A percentile compares a stretch with the other conserved stretches of the same genome.
Evolutionary conservation across 35 echinoderm and acorn worm species (phyloP).

Genomic region (Nesometra sesokonis): DNA sequence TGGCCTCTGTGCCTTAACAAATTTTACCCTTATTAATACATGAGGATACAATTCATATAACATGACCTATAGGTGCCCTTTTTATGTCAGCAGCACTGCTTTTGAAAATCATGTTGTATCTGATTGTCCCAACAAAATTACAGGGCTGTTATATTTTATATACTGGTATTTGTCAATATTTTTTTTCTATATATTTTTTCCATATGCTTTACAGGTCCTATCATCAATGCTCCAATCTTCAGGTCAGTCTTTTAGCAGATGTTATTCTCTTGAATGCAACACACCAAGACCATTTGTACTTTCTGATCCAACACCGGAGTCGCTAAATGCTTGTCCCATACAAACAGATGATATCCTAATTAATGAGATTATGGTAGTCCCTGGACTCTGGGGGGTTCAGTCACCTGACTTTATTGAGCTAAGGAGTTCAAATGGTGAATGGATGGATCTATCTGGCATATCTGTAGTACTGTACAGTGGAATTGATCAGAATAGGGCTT

Average conservation of each 20-base stretch:
- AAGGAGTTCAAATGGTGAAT: slow-evolving; percentile 52
- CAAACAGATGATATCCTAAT: slow-evolving; percentile 67
- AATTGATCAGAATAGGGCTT: slow-evolving; percentile 35
- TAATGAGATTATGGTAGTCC: slow-evolving; percentile 77
- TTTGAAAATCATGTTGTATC: too few species aligned
- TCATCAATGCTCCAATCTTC: slow-evolving; percentile 32
- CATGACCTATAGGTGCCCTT: too few species aligned
- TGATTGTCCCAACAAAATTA: too few species aligned
- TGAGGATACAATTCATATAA: too few species aligned
- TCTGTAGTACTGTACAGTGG: slow-evolving; percentile 74
- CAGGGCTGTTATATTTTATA: too few species aligned
- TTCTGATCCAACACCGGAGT: slow-evolving; percentile 22
- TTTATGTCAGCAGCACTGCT: too few species aligned
- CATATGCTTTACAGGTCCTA: slow-evolving; percentile 17
- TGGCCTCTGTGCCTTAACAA: too few species aligned
- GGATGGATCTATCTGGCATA: slow-evolving; percentile 25
- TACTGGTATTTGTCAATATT: too few species aligned
- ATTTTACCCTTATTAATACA: too few species aligned
- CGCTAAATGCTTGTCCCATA: slow-evolving; percentile 67
- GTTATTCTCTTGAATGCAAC: slow-evolving; percentile 28
- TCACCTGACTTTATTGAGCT: slow-evolving; percentile 74
- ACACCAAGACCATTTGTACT: slow-evolving; percentile 18
- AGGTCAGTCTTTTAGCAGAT: slow-evolving; percentile 47
- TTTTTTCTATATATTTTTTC: neutral
- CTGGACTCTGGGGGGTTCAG: neutral